These are phyloP conservation scores for Carabus problematicus DNA, from an alignment of 2,888 invertebrate species.

Conservation along the genomic window DNA sequence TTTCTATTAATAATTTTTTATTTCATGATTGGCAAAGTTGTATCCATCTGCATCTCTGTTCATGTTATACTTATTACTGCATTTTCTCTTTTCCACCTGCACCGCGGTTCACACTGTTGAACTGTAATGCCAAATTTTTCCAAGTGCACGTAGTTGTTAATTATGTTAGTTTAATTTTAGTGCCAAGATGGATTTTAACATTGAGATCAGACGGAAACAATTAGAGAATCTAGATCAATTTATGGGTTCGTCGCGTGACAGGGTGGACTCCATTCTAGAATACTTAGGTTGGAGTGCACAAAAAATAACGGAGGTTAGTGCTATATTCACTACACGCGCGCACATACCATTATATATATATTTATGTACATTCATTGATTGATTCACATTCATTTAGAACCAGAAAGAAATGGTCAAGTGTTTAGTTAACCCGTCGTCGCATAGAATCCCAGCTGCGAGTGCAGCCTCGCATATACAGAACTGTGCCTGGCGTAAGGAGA, in stretches of 20 bases:
- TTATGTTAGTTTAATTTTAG: constrained; percentile 9
- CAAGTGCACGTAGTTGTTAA: not conserved
- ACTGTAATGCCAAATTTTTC: not conserved
- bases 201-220: constrained; percentile 57
- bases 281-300: constrained; percentile 54
- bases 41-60: too few species aligned
- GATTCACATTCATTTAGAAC: constrained; percentile 51
- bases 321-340: not conserved
- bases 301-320: constrained; percentile 52
- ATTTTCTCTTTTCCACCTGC: too few species aligned
- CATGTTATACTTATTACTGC: too few species aligned
- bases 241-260: constrained; percentile 55
- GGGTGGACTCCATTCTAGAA: constrained; percentile 54
- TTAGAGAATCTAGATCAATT: constrained; percentile 57
- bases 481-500: constrained; percentile 61
- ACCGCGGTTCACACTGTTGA: not conserved
- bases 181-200: constrained; percentile 56
- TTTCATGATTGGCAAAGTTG: too few species aligned
- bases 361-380: not conserved
- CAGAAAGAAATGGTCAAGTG: constrained; percentile 56
- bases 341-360: too few species aligned
- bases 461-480: constrained; percentile 58
- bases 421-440: constrained; percentile 59
- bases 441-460: constrained; percentile 58
- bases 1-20: too few species aligned